phyloP scores from a whole-genome alignment of 2,888 invertebrate species.

The Synergus umbraculus region DNA sequence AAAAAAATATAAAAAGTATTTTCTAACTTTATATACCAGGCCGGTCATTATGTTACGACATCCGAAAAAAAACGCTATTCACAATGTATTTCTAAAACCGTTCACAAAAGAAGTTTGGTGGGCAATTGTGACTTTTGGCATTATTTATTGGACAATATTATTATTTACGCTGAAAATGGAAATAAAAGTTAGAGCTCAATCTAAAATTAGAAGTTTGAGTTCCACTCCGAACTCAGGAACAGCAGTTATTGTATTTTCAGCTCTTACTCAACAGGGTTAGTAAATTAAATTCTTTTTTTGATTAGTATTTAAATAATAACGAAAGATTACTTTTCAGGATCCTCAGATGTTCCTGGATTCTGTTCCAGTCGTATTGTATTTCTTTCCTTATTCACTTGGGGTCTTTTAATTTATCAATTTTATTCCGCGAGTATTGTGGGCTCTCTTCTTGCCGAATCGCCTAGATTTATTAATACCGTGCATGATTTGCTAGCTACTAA shows the following conservation, averaged over 20 bases:
- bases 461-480: slow-evolving; percentile 69
- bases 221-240: slow-evolving; percentile 60
- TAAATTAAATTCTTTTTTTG: background rate
- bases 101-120: slow-evolving; percentile 80
- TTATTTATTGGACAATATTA: slow-evolving; percentile 60
- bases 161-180: slow-evolving; percentile 58
- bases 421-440: slow-evolving; percentile 75
- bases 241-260: slow-evolving; percentile 76
- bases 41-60: slow-evolving; percentile 84
- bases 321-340: slow-evolving; percentile 72
- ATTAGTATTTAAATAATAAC: background rate
- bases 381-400: slow-evolving; percentile 68
- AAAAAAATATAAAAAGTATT: background rate
- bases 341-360: slow-evolving; percentile 74
- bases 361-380: slow-evolving; percentile 75
- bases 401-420: slow-evolving; percentile 72
- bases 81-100: slow-evolving; percentile 83
- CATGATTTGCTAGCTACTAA: slow-evolving; percentile 69
- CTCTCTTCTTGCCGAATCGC: slow-evolving; percentile 69
- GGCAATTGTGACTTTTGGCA: slow-evolving; percentile 76
- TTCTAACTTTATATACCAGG: slow-evolving; percentile 69
- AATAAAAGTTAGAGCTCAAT: slow-evolving; percentile 49
- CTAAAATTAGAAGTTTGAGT: slow-evolving; percentile 39
- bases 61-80: slow-evolving; percentile 81
- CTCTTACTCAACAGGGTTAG: slow-evolving; percentile 78